A percentile compares a stretch with the other conserved stretches of the same genome.
These are phyloP conservation scores for Dicentrarchus labrax DNA, from an alignment of 2,113 vertebrate species.

Conservation along the genomic window DNA sequence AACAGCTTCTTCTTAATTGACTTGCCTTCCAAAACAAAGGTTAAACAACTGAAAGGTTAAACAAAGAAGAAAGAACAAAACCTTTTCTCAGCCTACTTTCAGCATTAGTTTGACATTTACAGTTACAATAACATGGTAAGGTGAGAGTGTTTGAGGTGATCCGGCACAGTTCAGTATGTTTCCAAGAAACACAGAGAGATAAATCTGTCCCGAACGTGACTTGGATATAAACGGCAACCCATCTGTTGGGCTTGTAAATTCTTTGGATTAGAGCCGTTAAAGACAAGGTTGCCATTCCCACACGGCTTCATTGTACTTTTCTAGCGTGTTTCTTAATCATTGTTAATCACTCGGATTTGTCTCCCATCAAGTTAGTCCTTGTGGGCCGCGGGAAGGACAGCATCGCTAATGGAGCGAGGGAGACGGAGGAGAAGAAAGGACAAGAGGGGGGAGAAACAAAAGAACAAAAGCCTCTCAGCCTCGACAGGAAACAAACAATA, in stretches of 20 bases:
- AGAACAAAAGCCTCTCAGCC: too few relatives aligned
- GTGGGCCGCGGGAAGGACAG: slow-evolving; percentile 30
- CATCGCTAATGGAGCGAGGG: slow-evolving; percentile 34
- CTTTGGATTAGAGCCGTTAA: slow-evolving; percentile 41
- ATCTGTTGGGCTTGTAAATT: slow-evolving; percentile 44
- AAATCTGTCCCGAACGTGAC: slow-evolving; percentile 8
- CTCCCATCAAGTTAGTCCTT: slow-evolving; percentile 32
- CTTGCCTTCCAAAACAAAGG: neutral
- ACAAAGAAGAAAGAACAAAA: neutral
- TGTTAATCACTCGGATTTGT: slow-evolving; percentile 56
- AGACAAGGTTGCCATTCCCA: slow-evolving; percentile 45
- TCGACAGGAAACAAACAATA: neutral
- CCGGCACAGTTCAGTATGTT: neutral
- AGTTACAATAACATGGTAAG: neutral
- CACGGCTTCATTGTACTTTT: neutral
- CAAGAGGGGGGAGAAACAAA: neutral
- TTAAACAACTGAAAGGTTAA: slow-evolving; percentile 19
- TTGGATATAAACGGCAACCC: neutral
- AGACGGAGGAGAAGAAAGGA: neutral
- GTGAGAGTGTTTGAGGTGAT: neutral
- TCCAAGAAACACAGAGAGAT: neutral
- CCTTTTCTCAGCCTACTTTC: neutral
- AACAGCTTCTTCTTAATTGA: slow-evolving; percentile 4
- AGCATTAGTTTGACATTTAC: slow-evolving; percentile 23
- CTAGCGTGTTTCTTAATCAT: slow-evolving; percentile 44